Evolutionary conservation across 2,888 invertebrate genomes (phyloP).

Genomic region (Synanthedon myopaeformis): DNA sequence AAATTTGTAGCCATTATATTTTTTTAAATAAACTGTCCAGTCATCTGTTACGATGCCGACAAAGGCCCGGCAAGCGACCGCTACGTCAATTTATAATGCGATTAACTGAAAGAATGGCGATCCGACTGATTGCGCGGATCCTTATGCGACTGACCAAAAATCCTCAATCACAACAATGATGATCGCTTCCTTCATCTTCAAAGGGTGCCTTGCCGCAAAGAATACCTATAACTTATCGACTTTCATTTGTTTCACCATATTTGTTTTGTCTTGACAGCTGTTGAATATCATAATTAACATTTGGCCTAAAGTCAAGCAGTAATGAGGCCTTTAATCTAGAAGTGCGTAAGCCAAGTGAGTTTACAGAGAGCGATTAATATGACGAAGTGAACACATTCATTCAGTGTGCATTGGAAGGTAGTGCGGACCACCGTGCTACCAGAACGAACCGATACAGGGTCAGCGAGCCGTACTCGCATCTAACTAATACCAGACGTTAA

Average conservation of each 20-base stretch:
- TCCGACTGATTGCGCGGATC: conserved; percentile 49
- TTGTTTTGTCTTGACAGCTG: conserved; percentile 39
- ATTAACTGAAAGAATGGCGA: conserved; percentile 62
- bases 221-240: conserved; percentile 35
- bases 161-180: conserved; percentile 35
- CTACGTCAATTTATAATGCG: conserved; percentile 63
- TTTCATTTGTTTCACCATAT: conserved; percentile 40
- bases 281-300: conserved; percentile 65
- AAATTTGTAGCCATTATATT: conserved; percentile 43
- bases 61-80: conserved; percentile 46
- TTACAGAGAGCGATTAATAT: conserved; percentile 55
- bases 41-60: conserved; percentile 52
- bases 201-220: conserved; percentile 21
- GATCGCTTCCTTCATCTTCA: conserved; percentile 33
- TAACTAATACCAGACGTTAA: conserved; percentile 42
- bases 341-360: conserved; percentile 65
- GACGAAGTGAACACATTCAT: conserved; percentile 54
- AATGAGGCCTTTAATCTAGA: conserved; percentile 58
- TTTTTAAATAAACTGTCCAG: conserved; percentile 44
- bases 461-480: conserved; percentile 20
- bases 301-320: conserved; percentile 63
- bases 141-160: conserved; percentile 45
- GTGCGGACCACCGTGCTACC: conserved; percentile 39
- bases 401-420: conserved; percentile 21
- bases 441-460: conserved; percentile 17